Base-by-base conservation (phyloP, 2,113 vertebrate species). In the Ptilonorhynchus violaceus region DNA sequence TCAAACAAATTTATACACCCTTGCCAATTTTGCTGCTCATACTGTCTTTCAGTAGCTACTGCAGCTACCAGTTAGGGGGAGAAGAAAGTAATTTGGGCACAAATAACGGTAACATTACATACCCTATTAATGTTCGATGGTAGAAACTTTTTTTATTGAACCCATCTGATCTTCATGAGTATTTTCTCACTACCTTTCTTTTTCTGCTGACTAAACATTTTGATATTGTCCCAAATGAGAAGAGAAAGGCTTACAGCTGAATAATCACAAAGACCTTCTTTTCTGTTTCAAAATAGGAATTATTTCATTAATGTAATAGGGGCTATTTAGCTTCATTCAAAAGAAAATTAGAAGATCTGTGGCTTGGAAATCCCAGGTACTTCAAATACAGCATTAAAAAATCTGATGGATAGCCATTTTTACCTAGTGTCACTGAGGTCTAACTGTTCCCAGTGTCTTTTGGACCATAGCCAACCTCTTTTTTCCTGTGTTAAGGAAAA, bases 191-290 rank as follows among this genome's bases (percentile, higher is more conserved):
- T 92, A 77, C 23, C 58, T 89, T 94, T 52, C 31, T 91, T 92
- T 92, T 96, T 76, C 72, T 92, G 52, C 66, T 95, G 91, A 62
- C 13, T 68, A 96, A 95, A 95, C 77, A 85, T 81, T 95, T 95
- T 80, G 24, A 55, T 83, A 77, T 94, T 94, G 83, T 68, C 91
- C 86, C 66, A 80, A 91, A 93, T 96, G 68, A 97, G 79, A 63
- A 83, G 86, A 97, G 97, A 82, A 81, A 85, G 62, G 39, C 47
- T 90, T 77, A 79, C 87, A 95, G 83, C 33, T 96, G 80, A 97
- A 89, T 74, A 95, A 72, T 74, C 72, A 80, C 59, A 42, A 76
- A 93, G 58, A 82, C 66, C n/a, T 97, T 96, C 95, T 88, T 92
- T 96, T 95, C 86, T 85, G 68, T 96, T 97, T 92, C 81, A 80